A percentile compares a stretch with the other conserved stretches of the same genome.
Evolutionary conservation across 2,797 vertebrate species (phyloP).

Genomic region (Sorex maritimensis): DNA sequence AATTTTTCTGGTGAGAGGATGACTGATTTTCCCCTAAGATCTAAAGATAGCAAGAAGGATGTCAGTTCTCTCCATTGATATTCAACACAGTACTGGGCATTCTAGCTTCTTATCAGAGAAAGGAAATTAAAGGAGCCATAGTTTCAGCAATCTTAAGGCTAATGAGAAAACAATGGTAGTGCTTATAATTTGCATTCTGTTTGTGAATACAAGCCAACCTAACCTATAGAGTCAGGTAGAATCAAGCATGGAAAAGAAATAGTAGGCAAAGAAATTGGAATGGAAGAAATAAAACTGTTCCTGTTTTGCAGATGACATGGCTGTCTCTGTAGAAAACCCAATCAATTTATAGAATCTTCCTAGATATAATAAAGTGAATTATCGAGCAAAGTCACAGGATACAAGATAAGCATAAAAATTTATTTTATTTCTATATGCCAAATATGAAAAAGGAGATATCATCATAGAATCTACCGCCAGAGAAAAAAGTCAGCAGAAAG

Average conservation of each 20-base stretch:
- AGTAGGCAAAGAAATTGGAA: background rate
- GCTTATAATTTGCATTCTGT: background rate
- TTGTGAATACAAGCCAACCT: background rate
- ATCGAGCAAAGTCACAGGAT: background rate
- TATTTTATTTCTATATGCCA: background rate
- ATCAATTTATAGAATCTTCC: background rate
- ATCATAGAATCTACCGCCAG: background rate
- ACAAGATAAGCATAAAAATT: background rate
- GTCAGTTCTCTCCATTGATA: background rate
- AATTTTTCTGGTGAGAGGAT: background rate
- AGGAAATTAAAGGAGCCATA: background rate
- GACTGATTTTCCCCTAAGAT: background rate
- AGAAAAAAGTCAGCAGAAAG: background rate
- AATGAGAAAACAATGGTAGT: constrained; percentile 6
- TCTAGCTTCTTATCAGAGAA: constrained; percentile 8
- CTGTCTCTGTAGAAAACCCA: background rate
- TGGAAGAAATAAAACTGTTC: background rate
- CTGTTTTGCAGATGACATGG: background rate
- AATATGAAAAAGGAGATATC: background rate
- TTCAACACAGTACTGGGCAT: background rate
- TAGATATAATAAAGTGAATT: background rate
- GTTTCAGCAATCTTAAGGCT: background rate
- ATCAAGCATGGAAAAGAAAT: constrained; percentile 7
- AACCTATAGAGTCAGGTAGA: background rate
- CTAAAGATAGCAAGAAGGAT: constrained; percentile 15